These are phyloP conservation scores for Brachymystax lenok DNA, from an alignment of 2,797 vertebrate genomes.

Conservation along the genomic window DNA sequence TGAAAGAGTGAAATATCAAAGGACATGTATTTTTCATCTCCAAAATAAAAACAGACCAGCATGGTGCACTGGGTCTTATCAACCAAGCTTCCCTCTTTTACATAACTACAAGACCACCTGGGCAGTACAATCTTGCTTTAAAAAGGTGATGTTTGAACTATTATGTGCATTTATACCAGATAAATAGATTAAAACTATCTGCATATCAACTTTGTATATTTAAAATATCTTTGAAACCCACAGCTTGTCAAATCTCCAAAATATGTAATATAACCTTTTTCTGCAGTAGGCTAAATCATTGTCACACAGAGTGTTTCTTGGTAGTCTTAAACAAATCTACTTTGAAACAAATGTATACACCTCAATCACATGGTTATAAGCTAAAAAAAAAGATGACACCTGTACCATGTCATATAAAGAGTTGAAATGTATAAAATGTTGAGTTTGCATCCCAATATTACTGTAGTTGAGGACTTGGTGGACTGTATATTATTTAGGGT, in stretches of 20 bases:
- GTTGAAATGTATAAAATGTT: too few species aligned
- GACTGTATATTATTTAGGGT: too few species aligned
- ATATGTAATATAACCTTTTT: background rate
- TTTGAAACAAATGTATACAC: too few species aligned
- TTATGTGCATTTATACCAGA: background rate
- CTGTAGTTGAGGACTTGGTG: too few species aligned
- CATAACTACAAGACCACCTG: background rate
- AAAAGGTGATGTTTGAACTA: background rate
- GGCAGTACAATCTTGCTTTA: background rate
- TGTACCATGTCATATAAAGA: too few species aligned
- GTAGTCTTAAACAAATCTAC: too few species aligned
- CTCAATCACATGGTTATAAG: too few species aligned
- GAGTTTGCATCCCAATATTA: too few species aligned
- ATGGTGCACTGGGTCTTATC: conserved; percentile 32
- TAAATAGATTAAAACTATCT: background rate
- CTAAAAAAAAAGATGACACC: too few species aligned
- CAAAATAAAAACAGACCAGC: conserved; percentile 44
- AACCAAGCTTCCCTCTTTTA: conserved; percentile 33
- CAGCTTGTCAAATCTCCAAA: background rate
- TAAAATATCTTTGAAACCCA: background rate
- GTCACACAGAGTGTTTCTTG: too few species aligned
- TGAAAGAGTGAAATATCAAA: conserved; percentile 30
- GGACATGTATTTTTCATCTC: conserved; percentile 36
- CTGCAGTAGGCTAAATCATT: too few species aligned
- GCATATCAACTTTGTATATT: background rate